These are phyloP conservation scores for Atractosteus spatula DNA, from an alignment of 2,113 vertebrate species.

Conservation along the genomic window DNA sequence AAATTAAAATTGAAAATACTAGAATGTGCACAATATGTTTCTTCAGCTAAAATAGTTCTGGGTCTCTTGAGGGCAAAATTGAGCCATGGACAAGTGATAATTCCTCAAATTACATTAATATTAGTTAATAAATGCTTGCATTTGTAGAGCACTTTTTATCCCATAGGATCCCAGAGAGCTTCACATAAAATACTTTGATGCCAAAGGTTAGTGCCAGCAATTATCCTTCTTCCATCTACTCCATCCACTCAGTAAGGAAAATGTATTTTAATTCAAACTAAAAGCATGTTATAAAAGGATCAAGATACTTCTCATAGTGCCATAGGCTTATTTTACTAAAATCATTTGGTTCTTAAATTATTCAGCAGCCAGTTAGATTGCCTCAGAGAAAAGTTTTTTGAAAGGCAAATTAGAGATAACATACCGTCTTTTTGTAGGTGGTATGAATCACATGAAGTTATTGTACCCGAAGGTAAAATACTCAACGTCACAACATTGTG, in stretches of 20 bases:
- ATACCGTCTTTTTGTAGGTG: neutral
- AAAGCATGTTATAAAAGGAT: neutral
- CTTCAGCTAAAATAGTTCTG: no score
- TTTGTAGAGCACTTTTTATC: no score
- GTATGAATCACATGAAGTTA: no score
- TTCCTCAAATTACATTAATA: neutral
- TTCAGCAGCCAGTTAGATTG: constrained; percentile 2
- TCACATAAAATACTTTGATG: neutral
- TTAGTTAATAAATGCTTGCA: no score
- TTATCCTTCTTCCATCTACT: neutral
- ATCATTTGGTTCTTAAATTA: constrained; percentile 10
- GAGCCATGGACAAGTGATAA: neutral
- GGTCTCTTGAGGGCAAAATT: neutral
- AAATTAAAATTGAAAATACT: no score
- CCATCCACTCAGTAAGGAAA: neutral
- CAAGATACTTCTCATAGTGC: neutral
- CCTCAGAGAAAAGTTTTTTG: neutral
- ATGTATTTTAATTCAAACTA: neutral
- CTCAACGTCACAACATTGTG: no score
- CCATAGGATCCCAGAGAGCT: no score
- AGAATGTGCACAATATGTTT: no score
- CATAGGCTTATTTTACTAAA: neutral
- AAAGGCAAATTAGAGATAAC: neutral
- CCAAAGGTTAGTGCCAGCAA: neutral
- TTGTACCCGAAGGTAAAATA: no score